Percentiles rank a stretch among this genome's conserved stretches.
Conservation (phyloP, 2,888 invertebrate species). For the Allolobophora icterica region DNA sequence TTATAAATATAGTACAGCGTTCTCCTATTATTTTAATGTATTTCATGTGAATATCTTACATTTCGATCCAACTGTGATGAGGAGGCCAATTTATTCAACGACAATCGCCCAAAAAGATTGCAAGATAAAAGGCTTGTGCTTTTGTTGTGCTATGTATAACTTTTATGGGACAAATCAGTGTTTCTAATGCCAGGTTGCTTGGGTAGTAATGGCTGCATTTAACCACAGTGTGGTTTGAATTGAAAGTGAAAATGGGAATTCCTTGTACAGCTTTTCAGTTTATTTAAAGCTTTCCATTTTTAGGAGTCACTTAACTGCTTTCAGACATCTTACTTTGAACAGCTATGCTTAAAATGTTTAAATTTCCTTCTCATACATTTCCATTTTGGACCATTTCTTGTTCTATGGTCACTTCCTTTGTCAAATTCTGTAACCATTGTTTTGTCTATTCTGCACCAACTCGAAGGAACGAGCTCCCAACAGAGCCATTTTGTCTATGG, state of each 20-base stretch:
- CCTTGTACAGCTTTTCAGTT: not conserved
- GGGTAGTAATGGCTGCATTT: not conserved
- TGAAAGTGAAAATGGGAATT: slow-evolving; percentile 1
- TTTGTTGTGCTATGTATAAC: not conserved
- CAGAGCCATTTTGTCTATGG: not conserved
- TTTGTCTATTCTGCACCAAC: not conserved
- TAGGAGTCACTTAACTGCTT: no score
- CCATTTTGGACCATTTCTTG: not conserved
- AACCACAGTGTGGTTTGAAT: not conserved
- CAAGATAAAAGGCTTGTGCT: not conserved
- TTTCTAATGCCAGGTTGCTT: not conserved
- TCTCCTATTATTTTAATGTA: not conserved
- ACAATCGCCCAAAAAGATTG: not conserved
- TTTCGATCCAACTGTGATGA: not conserved
- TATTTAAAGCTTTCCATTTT: not conserved
- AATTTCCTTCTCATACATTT: not conserved
- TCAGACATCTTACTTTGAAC: no score
- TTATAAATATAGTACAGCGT: no score
- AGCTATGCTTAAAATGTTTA: not conserved
- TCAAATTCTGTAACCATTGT: not conserved
- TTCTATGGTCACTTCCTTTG: not conserved
- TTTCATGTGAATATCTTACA: not conserved
- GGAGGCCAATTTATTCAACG: not conserved
- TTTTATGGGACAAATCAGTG: not conserved
- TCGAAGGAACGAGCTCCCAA: not conserved